These are phyloP conservation scores for Orchesellides sinensis DNA, from an alignment of 2,888 invertebrate species.

Conservation along the genomic window DNA sequence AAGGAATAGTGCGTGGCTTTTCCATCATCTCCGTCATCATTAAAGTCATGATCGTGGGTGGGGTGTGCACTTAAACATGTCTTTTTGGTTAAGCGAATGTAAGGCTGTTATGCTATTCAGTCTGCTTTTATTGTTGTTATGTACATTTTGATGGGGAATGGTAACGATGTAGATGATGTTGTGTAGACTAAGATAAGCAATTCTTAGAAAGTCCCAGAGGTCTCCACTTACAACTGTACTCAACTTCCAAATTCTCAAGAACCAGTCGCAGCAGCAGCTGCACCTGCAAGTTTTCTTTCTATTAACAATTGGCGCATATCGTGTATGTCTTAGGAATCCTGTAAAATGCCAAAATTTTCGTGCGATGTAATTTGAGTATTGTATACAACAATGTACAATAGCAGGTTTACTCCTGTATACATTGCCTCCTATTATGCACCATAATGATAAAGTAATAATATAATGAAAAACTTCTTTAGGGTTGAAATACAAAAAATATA, in stretches of 20 bases:
- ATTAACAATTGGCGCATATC: not conserved
- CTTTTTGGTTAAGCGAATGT: not conserved
- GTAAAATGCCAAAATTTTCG: not conserved
- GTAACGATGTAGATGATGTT: not conserved
- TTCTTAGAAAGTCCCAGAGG: conserved; percentile 26
- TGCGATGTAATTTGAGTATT: not conserved
- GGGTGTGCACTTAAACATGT: not conserved
- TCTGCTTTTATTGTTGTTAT: not conserved
- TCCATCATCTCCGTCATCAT: not conserved
- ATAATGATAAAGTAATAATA: too few relatives aligned
- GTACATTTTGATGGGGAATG: not conserved
- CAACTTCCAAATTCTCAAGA: not conserved
- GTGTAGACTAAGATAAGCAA: conserved; percentile 5
- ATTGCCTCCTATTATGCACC: too few relatives aligned
- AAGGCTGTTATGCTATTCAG: not conserved
- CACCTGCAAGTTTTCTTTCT: not conserved
- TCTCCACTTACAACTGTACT: conserved; percentile 2
- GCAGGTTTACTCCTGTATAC: too few relatives aligned
- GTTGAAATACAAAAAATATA: too few relatives aligned
- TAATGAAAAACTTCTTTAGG: too few relatives aligned
- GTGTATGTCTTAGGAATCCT: conserved; percentile 11
- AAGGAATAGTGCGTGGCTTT: not conserved
- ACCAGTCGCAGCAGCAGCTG: too few relatives aligned
- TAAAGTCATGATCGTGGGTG: not conserved
- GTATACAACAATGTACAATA: too few relatives aligned